Base-by-base conservation (phyloP, 2,888 invertebrate genomes). In the Timandra comae region DNA sequence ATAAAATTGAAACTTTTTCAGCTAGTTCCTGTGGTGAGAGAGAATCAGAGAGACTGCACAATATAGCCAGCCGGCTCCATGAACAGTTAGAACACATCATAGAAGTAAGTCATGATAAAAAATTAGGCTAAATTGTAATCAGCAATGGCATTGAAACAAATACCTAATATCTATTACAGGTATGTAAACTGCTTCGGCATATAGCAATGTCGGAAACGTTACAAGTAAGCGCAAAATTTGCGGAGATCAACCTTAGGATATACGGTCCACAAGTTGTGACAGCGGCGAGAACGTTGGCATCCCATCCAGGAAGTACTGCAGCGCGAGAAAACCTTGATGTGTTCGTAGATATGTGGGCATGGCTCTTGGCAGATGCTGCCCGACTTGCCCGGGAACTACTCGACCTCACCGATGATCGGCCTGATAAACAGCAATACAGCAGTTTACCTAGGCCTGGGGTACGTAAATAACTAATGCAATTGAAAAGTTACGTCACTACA, bases 71-170 rank as follows among this genome's bases (percentile, higher is more conserved):
- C 84, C 93, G 94, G 79, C 98, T 99, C 77, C 94, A 96, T 72
- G 98, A 99, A 81, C 97, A 97, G 81, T 94, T 98, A 70, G 99
- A 99, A 84, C 99, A 99, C 80, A 94, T 99, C 67, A 93, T 98
- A 77, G 99, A 99, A 90, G 98, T 97, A 64, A 58, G 60, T 59
- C 35, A n/a, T n/a, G n/a, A n/a, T n/a, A n/a, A n/a, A n/a, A n/a
- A n/a, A n/a, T n/a, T 10, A 19, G 10, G n/a, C n/a, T n/a, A n/a
- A n/a, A n/a, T n/a, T n/a, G n/a, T n/a, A n/a, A n/a, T n/a, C n/a
- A n/a, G n/a, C n/a, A n/a, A n/a, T n/a, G n/a, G n/a, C n/a, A n/a
- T 16, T 16, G 6, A 16, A 3, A 16, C 4, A 16, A 16, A 5
- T 16, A 16, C 16, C 16, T 6, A n/a, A n/a, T n/a, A 10, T 24